Base-by-base conservation (phyloP, 2,113 vertebrate genomes). In the Smithornis capensis region DNA sequence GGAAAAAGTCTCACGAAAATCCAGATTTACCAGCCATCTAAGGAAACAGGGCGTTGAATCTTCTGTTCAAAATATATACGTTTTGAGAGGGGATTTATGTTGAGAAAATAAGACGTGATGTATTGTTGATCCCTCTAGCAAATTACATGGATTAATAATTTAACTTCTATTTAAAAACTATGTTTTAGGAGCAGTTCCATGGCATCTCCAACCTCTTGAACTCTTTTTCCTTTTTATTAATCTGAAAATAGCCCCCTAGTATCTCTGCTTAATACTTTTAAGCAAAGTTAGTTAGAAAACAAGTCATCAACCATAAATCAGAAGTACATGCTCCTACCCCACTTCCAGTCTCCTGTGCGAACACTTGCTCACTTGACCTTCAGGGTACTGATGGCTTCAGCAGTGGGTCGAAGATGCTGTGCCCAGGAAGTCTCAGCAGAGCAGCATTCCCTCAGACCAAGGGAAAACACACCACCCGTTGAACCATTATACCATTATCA, bases 151-250 rank as follows among this genome's bases (percentile, higher is more conserved):
- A 52, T 89, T 92, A 91, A 85, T 90, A 92, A 95, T 82, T 91
- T 82, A 67, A 86, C 59, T 92, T 94, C 64, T 59, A 42, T 69
- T 86, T 94, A 71, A 96, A 95, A 95, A 69, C 65, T 33, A 67
- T 6, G 3, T 33, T 87, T 91, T 63, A 27, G 12, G 40, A 82
- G 64, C 15, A 62, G 38, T 44, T 87, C 33, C 10, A 5, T 10
- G 11, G 31, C 15, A 19, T 62, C 55, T 75, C 77, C 42, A 78
- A 28, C 7, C 42, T 75, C 25, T 19, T 73, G 21, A 38, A n/a
- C 4, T 40, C 70, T 69, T 50, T 79, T 63, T 55, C 6, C 5
- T 50, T 78, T 90, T 67, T 35, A 44, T 44, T 69, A 17, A 49
- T 28, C n/a, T 80, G 59, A 80, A 83, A 86, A 73, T 37, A 83